phyloP scores from a whole-genome alignment of 2,113 vertebrate species.

The Oplegnathus fasciatus region DNA sequence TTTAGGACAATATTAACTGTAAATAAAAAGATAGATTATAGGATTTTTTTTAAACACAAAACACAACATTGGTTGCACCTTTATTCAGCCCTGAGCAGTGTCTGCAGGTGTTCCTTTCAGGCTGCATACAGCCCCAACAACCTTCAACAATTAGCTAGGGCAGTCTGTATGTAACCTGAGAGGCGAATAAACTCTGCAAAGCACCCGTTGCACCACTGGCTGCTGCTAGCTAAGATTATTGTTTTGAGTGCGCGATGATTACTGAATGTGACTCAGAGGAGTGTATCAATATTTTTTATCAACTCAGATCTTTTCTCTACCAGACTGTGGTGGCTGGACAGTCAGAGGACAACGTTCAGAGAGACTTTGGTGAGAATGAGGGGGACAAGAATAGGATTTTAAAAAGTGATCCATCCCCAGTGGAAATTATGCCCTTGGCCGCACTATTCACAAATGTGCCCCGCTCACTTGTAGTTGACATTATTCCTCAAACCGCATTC shows the following conservation, averaged over 20 bases:
- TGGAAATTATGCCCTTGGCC: neutral
- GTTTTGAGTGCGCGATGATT: neutral
- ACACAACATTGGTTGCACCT: no score
- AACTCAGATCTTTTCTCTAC: neutral
- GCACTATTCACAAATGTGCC: neutral
- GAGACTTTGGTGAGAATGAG: neutral
- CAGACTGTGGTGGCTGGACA: neutral
- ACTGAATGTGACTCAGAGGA: neutral
- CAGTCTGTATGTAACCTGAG: no score
- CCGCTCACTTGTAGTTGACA: neutral
- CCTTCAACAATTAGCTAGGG: no score
- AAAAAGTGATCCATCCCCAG: neutral
- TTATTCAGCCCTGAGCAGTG: no score
- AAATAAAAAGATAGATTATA: no score
- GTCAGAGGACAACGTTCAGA: no score
- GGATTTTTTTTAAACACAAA: no score
- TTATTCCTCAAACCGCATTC: neutral
- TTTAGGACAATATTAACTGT: no score
- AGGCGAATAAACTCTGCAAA: neutral
- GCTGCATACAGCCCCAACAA: no score
- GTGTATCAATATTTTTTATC: neutral
- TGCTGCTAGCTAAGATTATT: neutral
- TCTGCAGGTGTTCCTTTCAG: no score
- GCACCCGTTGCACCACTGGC: neutral
- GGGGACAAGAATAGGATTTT: no score